These are phyloP conservation scores for Indicator maculatus DNA, from an alignment of 2,113 vertebrate genomes.

Conservation along the genomic window DNA sequence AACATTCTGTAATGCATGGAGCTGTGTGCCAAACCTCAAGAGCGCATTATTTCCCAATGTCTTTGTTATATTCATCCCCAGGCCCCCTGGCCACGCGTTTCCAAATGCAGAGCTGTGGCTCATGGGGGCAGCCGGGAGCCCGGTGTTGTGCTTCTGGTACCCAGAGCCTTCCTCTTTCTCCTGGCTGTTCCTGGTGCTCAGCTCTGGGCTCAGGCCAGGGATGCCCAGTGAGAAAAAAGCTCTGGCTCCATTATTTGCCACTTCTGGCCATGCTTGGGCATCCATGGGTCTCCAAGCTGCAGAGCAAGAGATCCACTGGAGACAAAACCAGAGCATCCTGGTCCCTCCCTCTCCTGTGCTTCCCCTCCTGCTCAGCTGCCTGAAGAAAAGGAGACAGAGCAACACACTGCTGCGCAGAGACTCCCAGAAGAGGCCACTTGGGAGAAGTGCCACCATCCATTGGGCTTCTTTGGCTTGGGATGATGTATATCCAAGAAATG, in stretches of 20 bases:
- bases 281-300: not conserved
- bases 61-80: conserved; percentile 37
- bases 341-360: not conserved
- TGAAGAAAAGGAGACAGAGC: not conserved
- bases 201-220: not conserved
- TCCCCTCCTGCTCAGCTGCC: not conserved
- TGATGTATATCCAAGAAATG: not conserved
- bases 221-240: not conserved
- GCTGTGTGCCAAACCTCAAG: conserved; percentile 67
- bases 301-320: not conserved
- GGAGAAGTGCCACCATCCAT: not conserved
- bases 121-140: not conserved
- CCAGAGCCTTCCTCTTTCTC: not conserved
- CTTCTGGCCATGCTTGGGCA: not conserved
- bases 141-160: fast-evolving
- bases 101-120: not conserved
- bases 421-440: not conserved
- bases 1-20: conserved; percentile 55
- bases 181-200: not conserved
- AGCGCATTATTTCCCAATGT: conserved; percentile 63
- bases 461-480: not conserved
- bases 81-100: not conserved
- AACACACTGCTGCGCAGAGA: fast-evolving
- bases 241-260: fast-evolving
- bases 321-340: not conserved